Evolutionary conservation across 2,888 invertebrate genomes (phyloP).

Genomic region (Euzophera pinguis): DNA sequence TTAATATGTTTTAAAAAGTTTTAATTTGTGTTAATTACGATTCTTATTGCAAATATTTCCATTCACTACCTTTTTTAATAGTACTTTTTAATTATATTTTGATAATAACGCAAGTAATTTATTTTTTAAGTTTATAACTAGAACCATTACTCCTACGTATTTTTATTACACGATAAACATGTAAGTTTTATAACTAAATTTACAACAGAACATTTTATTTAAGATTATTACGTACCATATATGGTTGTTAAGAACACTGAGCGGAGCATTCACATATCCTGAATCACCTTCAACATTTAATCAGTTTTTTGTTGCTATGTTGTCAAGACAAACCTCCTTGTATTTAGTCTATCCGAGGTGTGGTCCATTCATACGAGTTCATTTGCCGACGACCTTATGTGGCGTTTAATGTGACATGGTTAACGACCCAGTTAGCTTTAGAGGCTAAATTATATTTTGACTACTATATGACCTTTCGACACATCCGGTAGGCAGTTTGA

Average conservation of each 20-base stretch:
- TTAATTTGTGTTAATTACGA: not conserved
- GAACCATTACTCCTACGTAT: not conserved
- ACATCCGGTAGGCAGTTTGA: constrained; percentile 1
- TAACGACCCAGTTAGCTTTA: constrained; percentile 19
- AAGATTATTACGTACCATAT: not conserved
- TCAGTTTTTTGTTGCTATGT: not conserved
- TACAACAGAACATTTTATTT: not conserved
- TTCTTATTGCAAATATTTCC: not conserved
- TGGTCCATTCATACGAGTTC: constrained; percentile 33
- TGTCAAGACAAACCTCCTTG: not conserved
- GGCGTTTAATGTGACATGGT: constrained; percentile 28
- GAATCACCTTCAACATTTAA: not conserved
- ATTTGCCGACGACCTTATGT: constrained; percentile 35
- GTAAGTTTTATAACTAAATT: not conserved
- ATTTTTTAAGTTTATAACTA: not conserved
- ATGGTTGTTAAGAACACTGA: not conserved
- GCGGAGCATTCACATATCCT: not conserved
- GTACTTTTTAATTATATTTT: not conserved
- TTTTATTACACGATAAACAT: not conserved
- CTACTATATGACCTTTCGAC: constrained; percentile 13
- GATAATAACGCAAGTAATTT: not conserved
- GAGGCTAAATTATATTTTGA: constrained; percentile 20
- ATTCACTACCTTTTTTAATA: not conserved
- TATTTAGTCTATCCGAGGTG: constrained; percentile 1
- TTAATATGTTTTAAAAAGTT: too few relatives aligned